Conservation (phyloP, 2,113 vertebrate genomes). For the Leptodactylus fuscus region DNA sequence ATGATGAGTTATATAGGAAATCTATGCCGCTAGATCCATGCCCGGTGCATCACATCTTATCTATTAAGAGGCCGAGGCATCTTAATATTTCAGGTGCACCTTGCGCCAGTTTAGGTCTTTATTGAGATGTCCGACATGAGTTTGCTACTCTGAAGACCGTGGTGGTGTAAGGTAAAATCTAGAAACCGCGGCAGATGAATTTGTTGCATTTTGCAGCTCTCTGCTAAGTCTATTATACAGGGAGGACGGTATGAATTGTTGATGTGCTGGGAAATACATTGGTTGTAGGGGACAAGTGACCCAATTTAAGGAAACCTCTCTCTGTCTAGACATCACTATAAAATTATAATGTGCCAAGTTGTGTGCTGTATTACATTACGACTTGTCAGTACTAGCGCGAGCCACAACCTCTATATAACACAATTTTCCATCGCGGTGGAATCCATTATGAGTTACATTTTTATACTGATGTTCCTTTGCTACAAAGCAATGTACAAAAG, state of each 20-base stretch:
- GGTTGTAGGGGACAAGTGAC: conserved; percentile 23
- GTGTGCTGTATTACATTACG: neutral
- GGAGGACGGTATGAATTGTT: conserved; percentile 23
- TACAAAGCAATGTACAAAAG: too few relatives aligned
- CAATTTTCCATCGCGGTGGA: neutral
- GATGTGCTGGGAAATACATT: neutral
- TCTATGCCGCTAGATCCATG: too few relatives aligned
- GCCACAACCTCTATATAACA: neutral
- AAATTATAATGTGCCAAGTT: conserved; percentile 27
- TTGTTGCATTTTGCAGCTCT: neutral
- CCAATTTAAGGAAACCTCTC: conserved; percentile 16
- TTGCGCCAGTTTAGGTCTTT: too few relatives aligned
- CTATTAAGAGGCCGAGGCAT: too few relatives aligned
- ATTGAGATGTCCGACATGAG: too few relatives aligned
- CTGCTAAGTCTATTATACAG: neutral
- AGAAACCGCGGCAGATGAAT: neutral
- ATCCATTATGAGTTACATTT: neutral
- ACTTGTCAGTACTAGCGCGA: neutral
- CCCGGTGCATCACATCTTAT: too few relatives aligned
- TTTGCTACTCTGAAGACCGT: too few relatives aligned
- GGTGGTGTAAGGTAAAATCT: too few relatives aligned
- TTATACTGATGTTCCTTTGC: too few relatives aligned
- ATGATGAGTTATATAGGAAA: too few relatives aligned
- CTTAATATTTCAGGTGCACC: too few relatives aligned
- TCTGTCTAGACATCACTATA: conserved; percentile 26